Evolutionary conservation across 2,113 vertebrate genomes (phyloP).

Genomic region (Microcebus ravelobensis): DNA sequence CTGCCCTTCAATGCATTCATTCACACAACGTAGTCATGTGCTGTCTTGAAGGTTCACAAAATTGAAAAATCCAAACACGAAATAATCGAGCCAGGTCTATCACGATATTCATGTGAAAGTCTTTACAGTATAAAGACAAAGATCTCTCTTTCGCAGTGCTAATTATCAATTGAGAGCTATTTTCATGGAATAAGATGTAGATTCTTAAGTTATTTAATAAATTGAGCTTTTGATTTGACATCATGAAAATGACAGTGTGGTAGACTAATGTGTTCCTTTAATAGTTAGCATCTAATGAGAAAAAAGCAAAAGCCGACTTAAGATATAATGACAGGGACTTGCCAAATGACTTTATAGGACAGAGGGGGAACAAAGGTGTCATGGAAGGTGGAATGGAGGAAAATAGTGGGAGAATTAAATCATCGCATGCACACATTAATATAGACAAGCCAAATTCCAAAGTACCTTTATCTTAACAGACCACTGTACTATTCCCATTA

Average conservation of each 20-base stretch:
- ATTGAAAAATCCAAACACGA: neutral
- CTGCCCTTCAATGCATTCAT: neutral
- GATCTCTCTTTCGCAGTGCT: slow-evolving; percentile 10
- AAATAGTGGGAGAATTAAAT: neutral
- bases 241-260: slow-evolving; percentile 45
- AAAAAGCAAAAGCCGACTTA: slow-evolving; percentile 4
- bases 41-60: neutral
- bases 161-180: slow-evolving; percentile 37
- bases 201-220: slow-evolving; percentile 64
- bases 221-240: slow-evolving; percentile 25
- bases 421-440: neutral
- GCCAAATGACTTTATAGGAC: slow-evolving; percentile 27
- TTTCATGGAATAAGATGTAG: slow-evolving; percentile 6
- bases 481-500: neutral
- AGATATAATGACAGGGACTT: neutral
- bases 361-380: neutral
- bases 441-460: neutral
- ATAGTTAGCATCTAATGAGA: slow-evolving; percentile 17
- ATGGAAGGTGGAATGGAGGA: neutral
- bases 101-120: neutral
- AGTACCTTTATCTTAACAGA: neutral
- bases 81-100: neutral
- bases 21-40: neutral
- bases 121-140: neutral
- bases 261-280: slow-evolving; percentile 21